phyloP scores from a whole-genome alignment of 2,888 invertebrate species.

The Brenthis hecate region DNA sequence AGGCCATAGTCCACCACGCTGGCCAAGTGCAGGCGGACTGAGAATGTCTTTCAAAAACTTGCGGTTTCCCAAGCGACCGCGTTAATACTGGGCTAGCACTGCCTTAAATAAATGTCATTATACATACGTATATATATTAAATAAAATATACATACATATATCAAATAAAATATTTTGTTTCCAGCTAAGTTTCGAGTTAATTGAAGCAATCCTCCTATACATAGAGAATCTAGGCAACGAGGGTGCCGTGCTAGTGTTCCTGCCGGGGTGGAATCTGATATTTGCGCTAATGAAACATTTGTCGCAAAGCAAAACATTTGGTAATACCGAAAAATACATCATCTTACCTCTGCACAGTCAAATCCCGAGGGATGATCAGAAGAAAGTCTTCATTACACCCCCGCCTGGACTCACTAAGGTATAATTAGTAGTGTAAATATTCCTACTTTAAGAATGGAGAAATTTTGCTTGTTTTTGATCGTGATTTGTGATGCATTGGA shows the following conservation, averaged over 20 bases:
- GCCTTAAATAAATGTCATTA: too few relatives aligned
- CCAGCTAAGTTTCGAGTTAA: slow-evolving; percentile 93
- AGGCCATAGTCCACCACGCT: too few relatives aligned
- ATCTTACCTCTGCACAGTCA: slow-evolving; percentile 98
- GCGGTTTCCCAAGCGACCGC: too few relatives aligned
- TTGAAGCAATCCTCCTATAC: slow-evolving; percentile 89
- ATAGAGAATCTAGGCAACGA: slow-evolving; percentile 84
- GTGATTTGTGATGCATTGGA: too few relatives aligned
- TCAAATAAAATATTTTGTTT: slow-evolving; percentile 11
- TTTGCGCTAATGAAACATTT: slow-evolving; percentile 94
- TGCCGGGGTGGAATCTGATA: slow-evolving; percentile 99
- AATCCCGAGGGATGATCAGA: slow-evolving; percentile 97
- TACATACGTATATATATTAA: too few relatives aligned
- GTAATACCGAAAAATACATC: slow-evolving; percentile 83
- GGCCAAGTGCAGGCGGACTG: too few relatives aligned
- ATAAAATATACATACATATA: background rate
- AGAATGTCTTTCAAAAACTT: too few relatives aligned
- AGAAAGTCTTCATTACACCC: slow-evolving; percentile 94
- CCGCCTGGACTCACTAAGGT: slow-evolving; percentile 93
- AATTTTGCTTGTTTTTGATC: too few relatives aligned
- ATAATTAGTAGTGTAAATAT: slow-evolving; percentile 20
- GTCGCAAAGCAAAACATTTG: slow-evolving; percentile 85
- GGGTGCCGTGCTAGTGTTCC: slow-evolving; percentile 95
- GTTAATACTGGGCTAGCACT: too few relatives aligned
- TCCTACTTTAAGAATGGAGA: too few relatives aligned